Conservation (phyloP, 2,797 vertebrate genomes). For the Danio aesculapii region DNA sequence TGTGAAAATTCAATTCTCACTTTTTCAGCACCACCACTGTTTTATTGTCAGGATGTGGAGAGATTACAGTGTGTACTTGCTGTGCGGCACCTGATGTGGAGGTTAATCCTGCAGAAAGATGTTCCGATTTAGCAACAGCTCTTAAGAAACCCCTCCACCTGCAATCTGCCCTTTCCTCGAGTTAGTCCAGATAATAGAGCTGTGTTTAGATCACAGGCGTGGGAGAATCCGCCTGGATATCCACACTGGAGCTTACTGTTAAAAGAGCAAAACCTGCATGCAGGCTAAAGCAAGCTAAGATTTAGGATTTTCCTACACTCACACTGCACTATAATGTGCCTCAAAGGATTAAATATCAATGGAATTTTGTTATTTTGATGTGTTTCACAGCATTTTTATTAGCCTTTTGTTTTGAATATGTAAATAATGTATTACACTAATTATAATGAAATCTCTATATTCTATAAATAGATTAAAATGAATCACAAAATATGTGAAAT, state of each 20-base stretch:
- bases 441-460: too few relatives aligned
- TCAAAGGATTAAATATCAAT: too few relatives aligned
- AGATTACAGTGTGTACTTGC: slow-evolving; percentile 28
- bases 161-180: slow-evolving; percentile 24
- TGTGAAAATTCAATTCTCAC: background rate
- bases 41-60: background rate
- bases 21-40: background rate
- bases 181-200: slow-evolving; percentile 8
- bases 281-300: background rate
- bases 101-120: slow-evolving; percentile 32
- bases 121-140: background rate
- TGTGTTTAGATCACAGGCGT: slow-evolving; percentile 1
- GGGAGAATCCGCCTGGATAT: background rate
- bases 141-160: slow-evolving; percentile 19
- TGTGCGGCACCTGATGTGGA: slow-evolving; percentile 26
- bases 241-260: background rate
- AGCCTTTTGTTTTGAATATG: too few relatives aligned
- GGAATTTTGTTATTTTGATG: background rate
- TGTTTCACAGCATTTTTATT: too few relatives aligned
- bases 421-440: too few relatives aligned
- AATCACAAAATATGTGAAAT: too few relatives aligned
- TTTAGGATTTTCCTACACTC: background rate
- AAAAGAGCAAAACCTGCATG: background rate
- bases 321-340: background rate
- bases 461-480: too few relatives aligned